phyloP scores from a whole-genome alignment of 2,113 vertebrate species.

The Thryonomys swinderianus region DNA sequence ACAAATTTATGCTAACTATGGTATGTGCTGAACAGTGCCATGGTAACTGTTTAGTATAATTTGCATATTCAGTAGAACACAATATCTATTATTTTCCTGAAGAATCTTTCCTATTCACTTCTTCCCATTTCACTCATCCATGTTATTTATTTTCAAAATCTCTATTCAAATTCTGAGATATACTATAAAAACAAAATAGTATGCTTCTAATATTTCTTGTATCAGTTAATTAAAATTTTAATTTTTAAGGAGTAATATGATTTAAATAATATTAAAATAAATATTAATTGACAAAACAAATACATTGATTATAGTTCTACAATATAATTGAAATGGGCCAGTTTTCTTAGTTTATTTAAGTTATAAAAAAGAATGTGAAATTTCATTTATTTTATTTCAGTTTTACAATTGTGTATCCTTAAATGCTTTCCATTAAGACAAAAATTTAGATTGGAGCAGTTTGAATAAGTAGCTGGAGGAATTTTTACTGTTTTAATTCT shows the following conservation, averaged over 20 bases:
- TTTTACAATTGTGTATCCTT: neutral
- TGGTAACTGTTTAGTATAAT: conserved; percentile 69
- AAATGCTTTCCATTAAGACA: neutral
- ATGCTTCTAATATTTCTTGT: neutral
- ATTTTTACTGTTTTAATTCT: neutral
- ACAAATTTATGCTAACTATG: conserved; percentile 63
- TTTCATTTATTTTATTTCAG: neutral
- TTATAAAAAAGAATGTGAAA: neutral
- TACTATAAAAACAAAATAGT: neutral
- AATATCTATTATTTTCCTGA: conserved; percentile 58
- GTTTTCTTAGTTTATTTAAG: neutral
- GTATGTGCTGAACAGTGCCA: neutral
- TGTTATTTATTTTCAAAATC: conserved; percentile 37
- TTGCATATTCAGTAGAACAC: conserved; percentile 59
- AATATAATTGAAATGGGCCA: neutral
- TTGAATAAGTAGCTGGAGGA: neutral
- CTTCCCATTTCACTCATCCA: conserved; percentile 30
- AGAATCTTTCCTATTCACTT: conserved; percentile 41
- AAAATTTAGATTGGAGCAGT: neutral
- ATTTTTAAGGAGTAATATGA: neutral
- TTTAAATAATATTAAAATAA: neutral
- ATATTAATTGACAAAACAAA: neutral
- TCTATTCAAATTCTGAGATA: neutral
- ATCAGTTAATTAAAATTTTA: neutral
- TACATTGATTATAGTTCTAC: neutral